A percentile compares a stretch with the other conserved stretches of the same genome.
Conservation (phyloP, 2,113 vertebrate species). For the Epinephelus fuscoguttatus region DNA sequence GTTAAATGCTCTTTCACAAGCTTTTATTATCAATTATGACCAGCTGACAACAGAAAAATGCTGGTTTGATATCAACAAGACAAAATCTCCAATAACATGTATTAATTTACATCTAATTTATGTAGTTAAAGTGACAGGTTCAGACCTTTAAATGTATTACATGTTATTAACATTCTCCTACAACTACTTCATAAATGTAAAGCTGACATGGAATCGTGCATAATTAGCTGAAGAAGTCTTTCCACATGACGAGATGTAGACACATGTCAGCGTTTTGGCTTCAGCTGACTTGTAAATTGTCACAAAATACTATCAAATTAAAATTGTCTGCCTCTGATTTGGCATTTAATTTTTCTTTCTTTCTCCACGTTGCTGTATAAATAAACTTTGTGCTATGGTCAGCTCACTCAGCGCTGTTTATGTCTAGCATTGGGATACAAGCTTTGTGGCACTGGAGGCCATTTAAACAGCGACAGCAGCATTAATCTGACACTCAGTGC, state of each 20-base stretch:
- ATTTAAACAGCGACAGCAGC: conserved; percentile 37
- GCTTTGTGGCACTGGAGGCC: conserved; percentile 46
- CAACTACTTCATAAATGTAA: not conserved
- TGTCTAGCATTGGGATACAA: conserved; percentile 30
- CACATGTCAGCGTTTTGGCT: not conserved
- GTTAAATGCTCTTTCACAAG: not conserved
- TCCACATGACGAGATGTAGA: not conserved
- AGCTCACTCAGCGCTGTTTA: not conserved
- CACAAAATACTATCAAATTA: not conserved
- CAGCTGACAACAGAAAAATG: not conserved
- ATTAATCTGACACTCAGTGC: conserved; percentile 72
- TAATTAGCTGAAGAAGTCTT: not conserved
- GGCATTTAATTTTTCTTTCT: not conserved
- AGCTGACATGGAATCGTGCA: not conserved
- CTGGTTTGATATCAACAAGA: not conserved
- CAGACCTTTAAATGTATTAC: not conserved
- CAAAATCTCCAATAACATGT: not conserved
- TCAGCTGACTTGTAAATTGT: not conserved
- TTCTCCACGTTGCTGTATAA: not conserved
- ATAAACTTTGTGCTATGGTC: conserved; percentile 14
- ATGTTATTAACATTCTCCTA: not conserved
- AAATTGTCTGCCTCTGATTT: not conserved
- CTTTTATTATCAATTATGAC: not conserved
- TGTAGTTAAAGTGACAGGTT: not conserved
- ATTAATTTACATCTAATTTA: not conserved